Percentiles rank a stretch among this genome's conserved stretches.
phyloP scores from a whole-genome alignment of 2,888 invertebrate genomes.

The Gisinianus flammeolus region DNA sequence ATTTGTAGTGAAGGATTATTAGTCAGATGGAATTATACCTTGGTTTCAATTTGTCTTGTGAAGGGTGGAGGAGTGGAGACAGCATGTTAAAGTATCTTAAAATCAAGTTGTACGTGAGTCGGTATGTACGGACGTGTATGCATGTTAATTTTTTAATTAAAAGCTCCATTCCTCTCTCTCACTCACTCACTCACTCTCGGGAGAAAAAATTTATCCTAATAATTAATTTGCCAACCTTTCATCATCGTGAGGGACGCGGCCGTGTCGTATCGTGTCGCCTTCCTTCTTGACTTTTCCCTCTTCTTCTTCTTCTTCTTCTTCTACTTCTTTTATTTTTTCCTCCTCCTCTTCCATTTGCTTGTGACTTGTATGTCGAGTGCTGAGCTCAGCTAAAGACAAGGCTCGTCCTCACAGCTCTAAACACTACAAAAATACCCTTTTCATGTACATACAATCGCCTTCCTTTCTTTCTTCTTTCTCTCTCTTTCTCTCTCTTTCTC shows the following conservation, averaged over 20 bases:
- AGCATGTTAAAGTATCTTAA: background rate
- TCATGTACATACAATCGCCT: too few species aligned
- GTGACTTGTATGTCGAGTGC: background rate
- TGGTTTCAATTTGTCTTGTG: background rate
- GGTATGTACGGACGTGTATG: background rate
- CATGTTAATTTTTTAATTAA: background rate
- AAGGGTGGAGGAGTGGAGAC: background rate
- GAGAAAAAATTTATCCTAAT: constrained; percentile 58
- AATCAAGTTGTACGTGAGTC: background rate
- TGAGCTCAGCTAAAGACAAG: background rate
- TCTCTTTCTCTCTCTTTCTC: too few species aligned
- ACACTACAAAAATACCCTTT: background rate
- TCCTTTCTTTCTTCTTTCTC: too few species aligned
- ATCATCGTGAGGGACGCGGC: constrained; percentile 52
- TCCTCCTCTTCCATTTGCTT: constrained; percentile 11
- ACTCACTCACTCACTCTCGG: constrained; percentile 41
- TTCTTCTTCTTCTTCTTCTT: background rate
- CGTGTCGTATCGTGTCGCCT: background rate
- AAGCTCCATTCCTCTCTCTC: background rate
- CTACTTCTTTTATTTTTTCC: background rate
- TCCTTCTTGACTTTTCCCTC: constrained; percentile 3
- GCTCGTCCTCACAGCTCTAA: background rate
- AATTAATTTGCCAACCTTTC: constrained; percentile 59
- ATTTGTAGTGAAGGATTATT: too few species aligned
- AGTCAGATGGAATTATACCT: too few species aligned